Conservation (phyloP, 2,113 vertebrate species). For the Anoplopoma fimbria region DNA sequence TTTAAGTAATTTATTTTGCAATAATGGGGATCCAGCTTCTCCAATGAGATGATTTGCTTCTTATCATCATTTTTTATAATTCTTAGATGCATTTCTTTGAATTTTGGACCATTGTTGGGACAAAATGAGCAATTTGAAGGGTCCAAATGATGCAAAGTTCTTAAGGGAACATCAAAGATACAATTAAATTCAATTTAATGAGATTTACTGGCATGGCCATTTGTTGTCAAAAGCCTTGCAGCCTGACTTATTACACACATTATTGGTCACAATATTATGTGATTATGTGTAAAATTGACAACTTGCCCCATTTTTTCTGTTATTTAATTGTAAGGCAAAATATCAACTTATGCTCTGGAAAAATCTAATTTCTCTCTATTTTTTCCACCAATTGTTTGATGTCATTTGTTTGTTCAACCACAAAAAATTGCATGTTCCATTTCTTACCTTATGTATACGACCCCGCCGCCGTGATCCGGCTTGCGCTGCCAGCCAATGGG, state of each 20-base stretch:
- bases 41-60: too few relatives aligned
- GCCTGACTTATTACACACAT: too few relatives aligned
- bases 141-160: not conserved
- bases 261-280: not conserved
- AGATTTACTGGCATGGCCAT: not conserved
- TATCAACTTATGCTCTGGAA: too few relatives aligned
- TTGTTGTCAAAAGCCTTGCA: not conserved
- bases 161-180: not conserved
- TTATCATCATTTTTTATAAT: too few relatives aligned
- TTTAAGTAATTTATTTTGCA: not conserved
- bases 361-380: too few relatives aligned
- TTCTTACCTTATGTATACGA: conserved; percentile 93
- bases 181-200: not conserved
- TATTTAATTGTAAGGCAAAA: not conserved
- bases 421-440: too few relatives aligned
- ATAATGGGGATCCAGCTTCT: too few relatives aligned
- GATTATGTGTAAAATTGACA: too few relatives aligned
- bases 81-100: not conserved
- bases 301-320: not conserved
- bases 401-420: too few relatives aligned
- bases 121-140: not conserved
- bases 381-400: too few relatives aligned
- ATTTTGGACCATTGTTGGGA: not conserved
- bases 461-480: conserved; percentile 90
- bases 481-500: conserved; percentile 98